Percentiles rank a stretch among this genome's conserved stretches.
phyloP scores from a whole-genome alignment of 2,888 invertebrate species.

The Xylocampa areola region DNA sequence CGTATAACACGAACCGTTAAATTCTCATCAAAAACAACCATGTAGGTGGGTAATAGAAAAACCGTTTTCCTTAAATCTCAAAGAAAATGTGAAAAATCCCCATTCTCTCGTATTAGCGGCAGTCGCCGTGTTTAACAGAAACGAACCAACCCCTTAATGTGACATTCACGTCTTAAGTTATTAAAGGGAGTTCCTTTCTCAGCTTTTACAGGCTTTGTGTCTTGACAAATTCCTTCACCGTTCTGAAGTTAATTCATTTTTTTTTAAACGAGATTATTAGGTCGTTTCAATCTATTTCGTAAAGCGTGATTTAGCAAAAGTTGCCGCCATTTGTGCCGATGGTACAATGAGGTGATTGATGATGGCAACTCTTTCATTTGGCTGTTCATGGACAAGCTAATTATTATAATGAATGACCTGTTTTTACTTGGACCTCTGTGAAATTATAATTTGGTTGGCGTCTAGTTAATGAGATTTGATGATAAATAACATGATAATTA shows the following conservation, averaged over 20 bases:
- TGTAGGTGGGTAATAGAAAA: slow-evolving; percentile 10
- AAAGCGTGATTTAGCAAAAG: slow-evolving; percentile 49
- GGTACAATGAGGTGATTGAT: slow-evolving; percentile 51
- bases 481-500: not conserved
- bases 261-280: slow-evolving; percentile 51
- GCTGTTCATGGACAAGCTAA: slow-evolving; percentile 43
- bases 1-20: not conserved
- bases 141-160: slow-evolving; percentile 40
- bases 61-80: slow-evolving; percentile 19
- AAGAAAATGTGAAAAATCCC: slow-evolving; percentile 37
- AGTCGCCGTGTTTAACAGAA: slow-evolving; percentile 32
- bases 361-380: slow-evolving; percentile 44
- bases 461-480: slow-evolving; percentile 6
- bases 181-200: slow-evolving; percentile 49
- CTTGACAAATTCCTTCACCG: slow-evolving; percentile 47
- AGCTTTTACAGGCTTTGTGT: slow-evolving; percentile 44
- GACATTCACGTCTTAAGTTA: slow-evolving; percentile 47
- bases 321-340: slow-evolving; percentile 40
- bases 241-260: slow-evolving; percentile 50
- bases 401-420: slow-evolving; percentile 40
- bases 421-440: slow-evolving; percentile 22
- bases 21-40: slow-evolving; percentile 14
- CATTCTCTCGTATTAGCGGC: slow-evolving; percentile 14
- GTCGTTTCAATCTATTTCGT: slow-evolving; percentile 47
- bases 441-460: not conserved